Evolutionary conservation across 2,888 invertebrate genomes (phyloP).

Genomic region (Drosophila colorata): DNA sequence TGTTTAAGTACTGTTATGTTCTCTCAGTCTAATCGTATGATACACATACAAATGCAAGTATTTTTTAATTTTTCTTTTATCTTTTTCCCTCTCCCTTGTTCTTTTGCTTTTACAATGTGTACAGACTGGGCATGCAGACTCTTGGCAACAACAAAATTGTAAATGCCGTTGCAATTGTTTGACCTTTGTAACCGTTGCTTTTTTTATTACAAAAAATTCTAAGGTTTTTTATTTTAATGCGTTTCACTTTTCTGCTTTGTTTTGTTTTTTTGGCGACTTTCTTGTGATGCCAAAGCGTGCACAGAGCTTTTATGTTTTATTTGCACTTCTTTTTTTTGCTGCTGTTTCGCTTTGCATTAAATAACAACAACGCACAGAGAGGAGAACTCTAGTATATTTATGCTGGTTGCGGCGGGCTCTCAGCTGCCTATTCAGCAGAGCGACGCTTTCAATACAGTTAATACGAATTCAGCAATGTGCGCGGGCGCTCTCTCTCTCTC

Average conservation of each 20-base stretch:
- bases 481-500: slow-evolving; percentile 15
- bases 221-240: slow-evolving; percentile 29
- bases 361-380: slow-evolving; percentile 20
- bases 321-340: slow-evolving; percentile 25
- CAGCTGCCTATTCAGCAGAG: slow-evolving; percentile 49
- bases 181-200: slow-evolving; percentile 20
- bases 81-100: neutral
- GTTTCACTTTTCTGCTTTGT: slow-evolving; percentile 59
- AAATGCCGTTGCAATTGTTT: slow-evolving; percentile 32
- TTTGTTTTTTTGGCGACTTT: slow-evolving; percentile 8
- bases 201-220: slow-evolving; percentile 25
- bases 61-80: slow-evolving; percentile 4
- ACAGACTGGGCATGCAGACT: slow-evolving; percentile 19
- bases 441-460: slow-evolving; percentile 36
- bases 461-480: slow-evolving; percentile 46
- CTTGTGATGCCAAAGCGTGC: slow-evolving; percentile 20
- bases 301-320: slow-evolving; percentile 46
- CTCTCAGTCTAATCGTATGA: slow-evolving; percentile 36
- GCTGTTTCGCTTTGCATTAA: slow-evolving; percentile 27
- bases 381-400: slow-evolving; percentile 34
- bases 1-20: slow-evolving; percentile 32
- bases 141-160: slow-evolving; percentile 15
- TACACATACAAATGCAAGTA: slow-evolving; percentile 15
- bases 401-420: slow-evolving; percentile 37
- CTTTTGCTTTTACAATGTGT: slow-evolving; percentile 16